A percentile compares a stretch with the other conserved stretches of the same genome.
Evolutionary conservation across 2,888 invertebrate species (phyloP).

Genomic region (Hemaris fuciformis): DNA sequence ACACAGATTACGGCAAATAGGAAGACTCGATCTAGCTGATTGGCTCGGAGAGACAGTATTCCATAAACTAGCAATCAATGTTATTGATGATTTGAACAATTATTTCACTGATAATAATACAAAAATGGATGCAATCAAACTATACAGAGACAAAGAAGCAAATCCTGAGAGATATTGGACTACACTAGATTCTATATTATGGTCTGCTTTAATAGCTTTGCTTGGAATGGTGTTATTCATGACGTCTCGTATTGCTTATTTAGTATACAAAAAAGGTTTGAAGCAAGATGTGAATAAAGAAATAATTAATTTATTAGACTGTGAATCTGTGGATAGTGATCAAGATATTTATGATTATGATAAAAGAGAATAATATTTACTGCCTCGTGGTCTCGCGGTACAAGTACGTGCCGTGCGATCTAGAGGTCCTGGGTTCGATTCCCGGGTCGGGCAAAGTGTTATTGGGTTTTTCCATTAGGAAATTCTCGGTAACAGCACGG

Average conservation of each 20-base stretch:
- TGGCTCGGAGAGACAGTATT: slow-evolving; percentile 83
- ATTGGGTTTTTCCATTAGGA: too few species aligned
- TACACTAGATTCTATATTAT: slow-evolving; percentile 44
- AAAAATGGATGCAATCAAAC: slow-evolving; percentile 23
- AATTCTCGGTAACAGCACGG: too few species aligned
- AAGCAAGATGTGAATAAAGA: slow-evolving; percentile 23
- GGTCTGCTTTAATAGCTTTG: slow-evolving; percentile 35
- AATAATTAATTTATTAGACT: slow-evolving; percentile 31
- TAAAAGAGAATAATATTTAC: not conserved
- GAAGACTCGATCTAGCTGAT: slow-evolving; percentile 79
- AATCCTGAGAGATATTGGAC: slow-evolving; percentile 42
- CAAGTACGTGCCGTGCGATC: too few species aligned
- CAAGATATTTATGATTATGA: slow-evolving; percentile 37
- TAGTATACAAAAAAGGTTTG: slow-evolving; percentile 18
- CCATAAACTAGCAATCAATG: slow-evolving; percentile 74
- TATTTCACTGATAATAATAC: slow-evolving; percentile 23
- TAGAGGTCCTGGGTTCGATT: too few species aligned
- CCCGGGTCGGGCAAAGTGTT: too few species aligned
- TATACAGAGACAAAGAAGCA: slow-evolving; percentile 28
- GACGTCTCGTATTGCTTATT: slow-evolving; percentile 28
- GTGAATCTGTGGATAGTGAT: slow-evolving; percentile 35
- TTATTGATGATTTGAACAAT: slow-evolving; percentile 49
- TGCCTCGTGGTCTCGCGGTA: not conserved
- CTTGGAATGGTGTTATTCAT: slow-evolving; percentile 29
- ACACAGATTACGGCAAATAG: slow-evolving; percentile 81